A percentile compares a stretch with the other conserved stretches of the same genome.
Conservation (phyloP, 2,797 vertebrate genomes). For the Acomys russatus region DNA sequence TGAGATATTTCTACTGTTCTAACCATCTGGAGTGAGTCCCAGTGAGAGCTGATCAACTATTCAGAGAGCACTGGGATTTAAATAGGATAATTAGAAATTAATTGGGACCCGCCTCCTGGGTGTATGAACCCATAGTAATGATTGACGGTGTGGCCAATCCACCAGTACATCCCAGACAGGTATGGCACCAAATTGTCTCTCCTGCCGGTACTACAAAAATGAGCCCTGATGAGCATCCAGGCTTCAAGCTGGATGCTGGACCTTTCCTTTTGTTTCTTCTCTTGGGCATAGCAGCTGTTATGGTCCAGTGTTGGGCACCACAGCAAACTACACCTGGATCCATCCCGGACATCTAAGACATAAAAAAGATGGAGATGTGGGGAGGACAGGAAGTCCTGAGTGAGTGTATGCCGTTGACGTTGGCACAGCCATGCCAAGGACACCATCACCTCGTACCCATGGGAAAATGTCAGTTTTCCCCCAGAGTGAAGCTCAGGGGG, state of each 20-base stretch:
- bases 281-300: background rate
- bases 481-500: background rate
- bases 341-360: background rate
- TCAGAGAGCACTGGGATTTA: background rate
- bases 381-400: background rate
- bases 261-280: background rate
- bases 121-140: too few relatives aligned
- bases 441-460: background rate
- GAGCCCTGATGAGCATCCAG: background rate
- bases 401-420: background rate
- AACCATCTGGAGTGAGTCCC: background rate
- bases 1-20: background rate
- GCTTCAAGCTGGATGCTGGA: too few relatives aligned
- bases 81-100: background rate
- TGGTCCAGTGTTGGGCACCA: background rate
- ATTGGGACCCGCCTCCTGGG: too few relatives aligned
- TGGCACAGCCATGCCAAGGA: background rate
- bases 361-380: background rate
- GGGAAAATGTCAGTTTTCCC: background rate
- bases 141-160: background rate
- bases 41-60: background rate
- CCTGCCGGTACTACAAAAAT: background rate
- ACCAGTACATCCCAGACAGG: background rate
- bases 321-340: background rate
- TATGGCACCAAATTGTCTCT: background rate